These are phyloP conservation scores for Drosophila monieri DNA, from an alignment of 2,888 invertebrate species.

Conservation along the genomic window DNA sequence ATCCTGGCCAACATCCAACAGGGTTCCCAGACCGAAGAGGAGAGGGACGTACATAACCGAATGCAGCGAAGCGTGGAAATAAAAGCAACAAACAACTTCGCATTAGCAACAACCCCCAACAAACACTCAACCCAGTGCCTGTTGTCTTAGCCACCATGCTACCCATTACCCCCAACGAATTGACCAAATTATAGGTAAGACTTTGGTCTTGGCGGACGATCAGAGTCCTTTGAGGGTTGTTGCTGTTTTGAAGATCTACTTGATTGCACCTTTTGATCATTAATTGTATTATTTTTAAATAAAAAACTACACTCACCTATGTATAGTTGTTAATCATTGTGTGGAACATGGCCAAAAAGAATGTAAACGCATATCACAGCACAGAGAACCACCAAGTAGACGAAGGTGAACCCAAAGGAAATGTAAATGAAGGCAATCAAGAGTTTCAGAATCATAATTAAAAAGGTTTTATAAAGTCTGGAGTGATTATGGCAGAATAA, in stretches of 20 bases:
- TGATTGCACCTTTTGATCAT: background rate
- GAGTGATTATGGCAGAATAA: too few relatives aligned
- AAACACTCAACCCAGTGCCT: constrained; percentile 42
- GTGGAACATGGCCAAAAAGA: background rate
- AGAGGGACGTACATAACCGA: background rate
- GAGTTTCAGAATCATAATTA: background rate
- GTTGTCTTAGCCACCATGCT: constrained; percentile 56
- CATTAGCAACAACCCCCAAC: constrained; percentile 51
- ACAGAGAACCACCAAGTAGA: constrained; percentile 15
- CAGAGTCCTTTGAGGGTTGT: constrained; percentile 19
- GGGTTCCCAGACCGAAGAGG: constrained; percentile 10
- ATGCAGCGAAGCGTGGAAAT: constrained; percentile 44
- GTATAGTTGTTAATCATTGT: background rate
- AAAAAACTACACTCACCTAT: background rate
- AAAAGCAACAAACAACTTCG: constrained; percentile 25
- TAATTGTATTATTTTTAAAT: background rate
- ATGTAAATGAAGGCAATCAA: constrained; percentile 11
- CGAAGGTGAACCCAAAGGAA: constrained; percentile 8
- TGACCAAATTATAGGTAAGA: constrained; percentile 39
- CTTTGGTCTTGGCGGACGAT: constrained; percentile 10
- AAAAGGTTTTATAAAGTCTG: too few relatives aligned
- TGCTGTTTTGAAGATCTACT: background rate
- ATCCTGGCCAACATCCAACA: constrained; percentile 27
- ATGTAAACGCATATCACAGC: constrained; percentile 2
- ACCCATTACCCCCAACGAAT: constrained; percentile 16